Conservation (phyloP, 1,140 invertebrate genomes). For the Hormaphis cornu region DNA sequence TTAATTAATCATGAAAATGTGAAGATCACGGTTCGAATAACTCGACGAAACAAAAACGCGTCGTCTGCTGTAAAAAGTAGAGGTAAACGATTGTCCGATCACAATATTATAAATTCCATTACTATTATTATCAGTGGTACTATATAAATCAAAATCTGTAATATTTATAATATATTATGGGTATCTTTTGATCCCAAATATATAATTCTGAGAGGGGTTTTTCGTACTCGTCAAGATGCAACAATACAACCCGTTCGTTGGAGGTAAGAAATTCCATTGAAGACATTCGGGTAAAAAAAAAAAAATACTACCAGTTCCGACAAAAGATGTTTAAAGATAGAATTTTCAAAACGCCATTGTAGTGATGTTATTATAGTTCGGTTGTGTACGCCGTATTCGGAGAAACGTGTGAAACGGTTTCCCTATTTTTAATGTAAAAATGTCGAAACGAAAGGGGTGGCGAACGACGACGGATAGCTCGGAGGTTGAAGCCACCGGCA, state of each 20-base stretch:
- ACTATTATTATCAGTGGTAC: neutral
- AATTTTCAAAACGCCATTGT: neutral
- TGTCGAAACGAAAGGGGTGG: constrained; percentile 30
- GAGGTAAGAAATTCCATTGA: neutral
- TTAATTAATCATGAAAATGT: no score
- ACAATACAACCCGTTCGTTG: constrained; percentile 22
- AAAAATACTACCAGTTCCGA: neutral
- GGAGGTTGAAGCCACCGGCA: neutral
- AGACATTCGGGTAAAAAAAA: constrained; percentile 3
- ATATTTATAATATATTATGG: neutral
- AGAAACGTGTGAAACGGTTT: constrained; percentile 24
- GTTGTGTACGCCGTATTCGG: neutral
- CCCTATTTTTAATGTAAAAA: constrained; percentile 32
- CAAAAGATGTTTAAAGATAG: neutral
- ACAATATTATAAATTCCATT: neutral
- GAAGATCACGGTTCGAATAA: no score
- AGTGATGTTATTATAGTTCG: neutral
- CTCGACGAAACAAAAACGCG: no score
- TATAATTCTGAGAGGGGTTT: neutral
- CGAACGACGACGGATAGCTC: neutral
- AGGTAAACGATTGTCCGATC: no score
- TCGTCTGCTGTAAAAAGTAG: no score
- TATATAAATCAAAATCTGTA: neutral
- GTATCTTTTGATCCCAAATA: neutral
- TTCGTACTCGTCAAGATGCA: neutral